Evolutionary conservation across 2,888 invertebrate species (phyloP).

Genomic region (Platycheirus rosarum): DNA sequence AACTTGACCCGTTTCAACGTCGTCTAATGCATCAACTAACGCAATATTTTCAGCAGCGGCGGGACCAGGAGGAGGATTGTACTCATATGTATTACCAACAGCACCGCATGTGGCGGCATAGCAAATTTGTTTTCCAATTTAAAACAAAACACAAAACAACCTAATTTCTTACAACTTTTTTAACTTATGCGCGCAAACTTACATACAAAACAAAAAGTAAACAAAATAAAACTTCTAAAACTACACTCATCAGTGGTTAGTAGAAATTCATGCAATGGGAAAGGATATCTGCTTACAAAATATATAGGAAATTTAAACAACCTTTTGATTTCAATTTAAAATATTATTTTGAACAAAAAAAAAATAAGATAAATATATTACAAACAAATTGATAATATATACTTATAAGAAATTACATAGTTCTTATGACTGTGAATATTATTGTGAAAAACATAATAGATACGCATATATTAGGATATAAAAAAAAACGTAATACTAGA

Average conservation of each 20-base stretch:
- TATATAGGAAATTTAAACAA: constrained; percentile 55
- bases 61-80: constrained; percentile 78
- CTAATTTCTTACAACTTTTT: constrained; percentile 38
- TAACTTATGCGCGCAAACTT: constrained; percentile 75
- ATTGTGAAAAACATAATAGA: constrained; percentile 59
- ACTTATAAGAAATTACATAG: constrained; percentile 72
- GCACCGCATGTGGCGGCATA: constrained; percentile 81
- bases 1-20: constrained; percentile 82
- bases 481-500: constrained; percentile 56
- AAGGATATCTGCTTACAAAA: constrained; percentile 44
- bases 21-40: constrained; percentile 69
- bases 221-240: constrained; percentile 2
- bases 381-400: constrained; percentile 30
- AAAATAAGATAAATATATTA: constrained; percentile 27
- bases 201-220: constrained; percentile 64
- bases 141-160: constrained; percentile 28
- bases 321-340: constrained; percentile 62
- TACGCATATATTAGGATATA: constrained; percentile 65
- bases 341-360: constrained; percentile 43
- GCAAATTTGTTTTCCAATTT: constrained; percentile 73
- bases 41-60: constrained; percentile 76
- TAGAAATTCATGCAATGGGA: constrained; percentile 63
- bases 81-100: constrained; percentile 81
- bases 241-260: constrained; percentile 54
- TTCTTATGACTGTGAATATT: constrained; percentile 76